phyloP scores from a whole-genome alignment of 2,797 vertebrate genomes.

The Eupleurogrammus muticus region DNA sequence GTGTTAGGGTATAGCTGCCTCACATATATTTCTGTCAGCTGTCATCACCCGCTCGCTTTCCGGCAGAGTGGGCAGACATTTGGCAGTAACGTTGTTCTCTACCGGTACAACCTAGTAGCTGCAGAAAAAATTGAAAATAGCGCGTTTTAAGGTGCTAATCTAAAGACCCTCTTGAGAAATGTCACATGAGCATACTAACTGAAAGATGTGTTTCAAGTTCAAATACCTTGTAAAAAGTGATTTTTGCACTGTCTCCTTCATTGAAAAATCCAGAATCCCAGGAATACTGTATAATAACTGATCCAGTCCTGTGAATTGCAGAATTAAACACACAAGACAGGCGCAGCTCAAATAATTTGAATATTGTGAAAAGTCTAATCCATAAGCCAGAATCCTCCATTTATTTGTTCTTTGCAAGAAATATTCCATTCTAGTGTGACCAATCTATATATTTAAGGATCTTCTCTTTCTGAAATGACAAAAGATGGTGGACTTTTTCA shows the following conservation, averaged over 20 bases:
- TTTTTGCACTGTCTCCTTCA: not conserved
- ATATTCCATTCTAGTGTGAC: too few relatives aligned
- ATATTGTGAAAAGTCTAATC: too few relatives aligned
- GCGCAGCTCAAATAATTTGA: too few relatives aligned
- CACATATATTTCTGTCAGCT: slow-evolving; percentile 47
- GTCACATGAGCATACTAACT: too few relatives aligned
- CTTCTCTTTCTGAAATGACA: too few relatives aligned
- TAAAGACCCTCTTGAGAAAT: not conserved
- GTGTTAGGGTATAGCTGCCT: slow-evolving; percentile 21
- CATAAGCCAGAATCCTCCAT: too few relatives aligned
- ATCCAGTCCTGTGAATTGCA: slow-evolving; percentile 5
- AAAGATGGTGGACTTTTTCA: too few relatives aligned
- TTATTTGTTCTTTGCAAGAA: too few relatives aligned
- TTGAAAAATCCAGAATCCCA: not conserved
- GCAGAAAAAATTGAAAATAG: slow-evolving; percentile 29
- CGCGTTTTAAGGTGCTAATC: slow-evolving; percentile 29
- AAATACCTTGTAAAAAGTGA: too few relatives aligned
- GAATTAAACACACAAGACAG: too few relatives aligned
- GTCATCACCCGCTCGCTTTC: slow-evolving; percentile 46
- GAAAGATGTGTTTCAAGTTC: too few relatives aligned
- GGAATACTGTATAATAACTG: not conserved
- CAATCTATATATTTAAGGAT: too few relatives aligned
- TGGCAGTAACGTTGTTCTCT: slow-evolving; percentile 31
- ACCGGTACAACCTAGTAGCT: slow-evolving; percentile 6
- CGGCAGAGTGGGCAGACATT: slow-evolving; percentile 23